Conservation (phyloP, 2,888 invertebrate genomes). For the Epinotia demarniana region DNA sequence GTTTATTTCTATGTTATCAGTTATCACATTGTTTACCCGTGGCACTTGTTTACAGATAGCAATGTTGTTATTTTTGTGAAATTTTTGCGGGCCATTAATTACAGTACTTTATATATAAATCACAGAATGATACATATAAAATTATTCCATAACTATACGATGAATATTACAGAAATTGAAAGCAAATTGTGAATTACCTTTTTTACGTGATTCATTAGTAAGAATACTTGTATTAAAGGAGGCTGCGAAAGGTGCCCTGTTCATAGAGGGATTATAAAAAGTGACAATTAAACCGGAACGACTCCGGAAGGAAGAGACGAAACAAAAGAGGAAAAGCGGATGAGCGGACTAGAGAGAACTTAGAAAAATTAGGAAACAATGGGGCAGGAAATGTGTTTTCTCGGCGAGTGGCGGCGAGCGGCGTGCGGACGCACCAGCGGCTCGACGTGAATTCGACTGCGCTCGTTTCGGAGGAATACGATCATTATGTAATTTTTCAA, state of each 20-base stretch:
- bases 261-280: conserved; percentile 69
- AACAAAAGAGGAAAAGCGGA: conserved; percentile 69
- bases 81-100: too few relatives aligned
- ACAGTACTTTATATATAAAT: too few relatives aligned
- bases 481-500: too few relatives aligned
- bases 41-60: not conserved
- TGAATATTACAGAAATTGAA: conserved; percentile 13
- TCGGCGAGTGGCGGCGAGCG: conserved; percentile 58
- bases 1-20: not conserved
- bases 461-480: not conserved
- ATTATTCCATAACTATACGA: not conserved
- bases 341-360: conserved; percentile 67
- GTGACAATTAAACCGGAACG: conserved; percentile 75
- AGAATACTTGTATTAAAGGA: conserved; percentile 44
- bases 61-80: not conserved
- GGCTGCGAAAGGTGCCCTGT: conserved; percentile 53
- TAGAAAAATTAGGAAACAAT: conserved; percentile 78
- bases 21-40: not conserved
- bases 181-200: not conserved
- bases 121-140: too few relatives aligned
- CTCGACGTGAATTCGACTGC: not conserved
- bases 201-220: conserved; percentile 12
- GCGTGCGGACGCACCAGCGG: conserved; percentile 45
- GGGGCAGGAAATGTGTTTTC: conserved; percentile 76
- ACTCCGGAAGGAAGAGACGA: conserved; percentile 69